phyloP scores from a whole-genome alignment of 2,113 vertebrate genomes.

The Cynocephalus volans region DNA sequence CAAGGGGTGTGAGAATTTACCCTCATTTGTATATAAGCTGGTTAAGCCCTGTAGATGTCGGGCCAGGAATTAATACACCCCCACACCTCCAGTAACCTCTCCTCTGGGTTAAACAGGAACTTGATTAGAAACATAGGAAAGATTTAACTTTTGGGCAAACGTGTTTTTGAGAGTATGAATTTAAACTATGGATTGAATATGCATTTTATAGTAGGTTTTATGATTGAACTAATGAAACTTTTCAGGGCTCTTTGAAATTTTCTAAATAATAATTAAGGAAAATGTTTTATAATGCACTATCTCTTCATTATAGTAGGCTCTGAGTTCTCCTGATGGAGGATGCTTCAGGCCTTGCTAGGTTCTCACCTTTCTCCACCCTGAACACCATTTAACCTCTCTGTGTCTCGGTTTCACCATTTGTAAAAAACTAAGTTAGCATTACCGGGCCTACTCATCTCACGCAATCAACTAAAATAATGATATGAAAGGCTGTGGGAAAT shows the following conservation, averaged over 20 bases:
- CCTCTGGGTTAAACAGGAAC: conserved; percentile 45
- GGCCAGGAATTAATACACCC: neutral
- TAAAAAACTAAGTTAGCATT: conserved; percentile 30
- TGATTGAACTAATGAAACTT: conserved; percentile 63
- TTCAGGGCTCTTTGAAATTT: conserved; percentile 44
- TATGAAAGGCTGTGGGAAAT: conserved; percentile 31
- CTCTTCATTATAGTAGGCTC: neutral
- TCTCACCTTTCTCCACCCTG: neutral
- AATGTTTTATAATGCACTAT: conserved; percentile 10
- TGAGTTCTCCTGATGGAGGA: neutral
- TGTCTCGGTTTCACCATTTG: neutral
- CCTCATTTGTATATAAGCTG: neutral
- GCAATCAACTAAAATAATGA: conserved; percentile 23
- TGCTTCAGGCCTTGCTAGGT: neutral
- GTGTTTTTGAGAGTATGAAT: conserved; percentile 44
- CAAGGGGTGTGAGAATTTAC: conserved; percentile 26
- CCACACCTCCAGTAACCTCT: neutral
- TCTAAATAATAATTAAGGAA: conserved; percentile 42
- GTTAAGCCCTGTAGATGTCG: neutral
- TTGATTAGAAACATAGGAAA: conserved; percentile 26
- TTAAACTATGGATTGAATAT: conserved; percentile 15
- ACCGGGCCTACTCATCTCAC: neutral
- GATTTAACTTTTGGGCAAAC: conserved; percentile 43
- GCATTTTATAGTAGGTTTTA: conserved; percentile 59
- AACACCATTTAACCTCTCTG: conserved; percentile 26